A percentile compares a stretch with the other conserved stretches of the same genome.
phyloP scores from a whole-genome alignment of 1,140 invertebrate genomes.

The Dysdera silvatica region DNA sequence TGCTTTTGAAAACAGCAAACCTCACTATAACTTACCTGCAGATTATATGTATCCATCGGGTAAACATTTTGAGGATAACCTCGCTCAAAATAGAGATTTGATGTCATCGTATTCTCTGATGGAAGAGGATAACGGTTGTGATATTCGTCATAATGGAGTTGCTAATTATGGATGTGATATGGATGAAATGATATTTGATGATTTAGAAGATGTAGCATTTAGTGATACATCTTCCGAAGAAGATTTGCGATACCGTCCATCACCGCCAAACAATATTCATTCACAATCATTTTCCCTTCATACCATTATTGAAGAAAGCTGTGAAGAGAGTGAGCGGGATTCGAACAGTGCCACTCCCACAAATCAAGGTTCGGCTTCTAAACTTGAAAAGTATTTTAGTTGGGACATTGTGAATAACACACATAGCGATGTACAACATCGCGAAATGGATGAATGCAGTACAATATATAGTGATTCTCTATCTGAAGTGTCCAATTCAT shows the following conservation, averaged over 20 bases:
- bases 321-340: constrained; percentile 60
- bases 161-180: constrained; percentile 11
- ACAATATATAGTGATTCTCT: constrained; percentile 53
- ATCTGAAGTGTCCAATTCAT: constrained; percentile 55
- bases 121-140: not conserved
- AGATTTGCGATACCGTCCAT: constrained; percentile 8
- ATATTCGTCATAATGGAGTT: not conserved
- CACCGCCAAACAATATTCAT: constrained; percentile 45
- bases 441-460: constrained; percentile 17
- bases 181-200: constrained; percentile 23
- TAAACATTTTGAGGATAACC: not conserved
- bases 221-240: constrained; percentile 27
- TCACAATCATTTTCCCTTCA: constrained; percentile 63
- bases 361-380: constrained; percentile 52
- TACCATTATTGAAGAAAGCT: constrained; percentile 87
- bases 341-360: constrained; percentile 19
- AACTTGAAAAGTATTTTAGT: constrained; percentile 85
- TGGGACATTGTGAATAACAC: constrained; percentile 56
- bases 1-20: constrained; percentile 16
- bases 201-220: constrained; percentile 9
- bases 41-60: not conserved
- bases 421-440: not conserved
- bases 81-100: not conserved
- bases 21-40: not conserved
- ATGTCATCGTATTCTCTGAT: not conserved